phyloP scores from a whole-genome alignment of 2,797 vertebrate genomes.

The Crocidura indochinensis region DNA sequence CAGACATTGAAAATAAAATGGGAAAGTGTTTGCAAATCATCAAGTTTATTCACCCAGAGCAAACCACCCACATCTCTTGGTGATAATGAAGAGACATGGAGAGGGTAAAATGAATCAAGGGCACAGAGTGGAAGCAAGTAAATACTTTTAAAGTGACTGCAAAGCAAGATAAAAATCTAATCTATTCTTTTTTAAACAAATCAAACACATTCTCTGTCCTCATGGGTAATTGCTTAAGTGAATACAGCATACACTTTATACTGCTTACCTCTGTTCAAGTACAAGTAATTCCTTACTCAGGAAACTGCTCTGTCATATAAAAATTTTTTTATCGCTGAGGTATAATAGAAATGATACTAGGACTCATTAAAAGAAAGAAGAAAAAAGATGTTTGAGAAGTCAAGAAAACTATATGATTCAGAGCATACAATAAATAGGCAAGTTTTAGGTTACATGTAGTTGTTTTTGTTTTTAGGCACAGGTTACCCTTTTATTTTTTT shows the following conservation, averaged over 20 bases:
- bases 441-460: neutral
- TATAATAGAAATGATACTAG: conserved; percentile 31
- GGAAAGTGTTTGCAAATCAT: conserved; percentile 78
- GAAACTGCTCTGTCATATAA: conserved; percentile 39
- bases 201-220: conserved; percentile 66
- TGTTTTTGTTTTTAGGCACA: conserved; percentile 6
- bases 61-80: conserved; percentile 64
- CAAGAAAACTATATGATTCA: conserved; percentile 53
- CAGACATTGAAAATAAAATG: conserved; percentile 71
- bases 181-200: conserved; percentile 4
- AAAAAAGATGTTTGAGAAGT: conserved; percentile 1
- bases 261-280: conserved; percentile 50
- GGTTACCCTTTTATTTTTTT: neutral
- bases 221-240: conserved; percentile 64
- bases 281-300: conserved; percentile 58
- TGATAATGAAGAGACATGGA: conserved; percentile 34
- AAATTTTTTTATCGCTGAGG: conserved; percentile 63
- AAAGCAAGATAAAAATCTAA: conserved; percentile 72
- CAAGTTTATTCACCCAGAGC: conserved; percentile 82
- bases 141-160: conserved; percentile 66
- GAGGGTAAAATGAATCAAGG: conserved; percentile 55
- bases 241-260: conserved; percentile 48
- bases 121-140: conserved; percentile 46
- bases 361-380: neutral
- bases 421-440: neutral